Conservation (phyloP, 2,797 vertebrate genomes). For the Eupleurogrammus muticus region DNA sequence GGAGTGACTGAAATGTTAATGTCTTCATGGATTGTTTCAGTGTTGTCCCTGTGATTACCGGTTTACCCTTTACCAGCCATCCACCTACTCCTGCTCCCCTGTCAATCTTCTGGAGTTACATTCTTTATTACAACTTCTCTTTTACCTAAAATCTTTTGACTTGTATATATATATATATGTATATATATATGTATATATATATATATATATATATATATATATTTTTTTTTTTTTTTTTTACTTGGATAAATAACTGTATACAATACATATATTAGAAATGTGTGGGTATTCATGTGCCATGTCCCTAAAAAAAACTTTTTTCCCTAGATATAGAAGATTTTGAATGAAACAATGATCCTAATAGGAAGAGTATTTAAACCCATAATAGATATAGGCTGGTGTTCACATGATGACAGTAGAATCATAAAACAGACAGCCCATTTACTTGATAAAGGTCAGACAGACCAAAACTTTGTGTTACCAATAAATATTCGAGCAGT, state of each 20-base stretch:
- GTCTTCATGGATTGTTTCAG: slow-evolving; percentile 68
- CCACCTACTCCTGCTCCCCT: slow-evolving; percentile 15
- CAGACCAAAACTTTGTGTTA: too few species aligned
- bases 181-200: too few species aligned
- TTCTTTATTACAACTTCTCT: slow-evolving; percentile 1
- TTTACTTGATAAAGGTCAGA: too few species aligned
- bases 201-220: too few species aligned
- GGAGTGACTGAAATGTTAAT: slow-evolving; percentile 67
- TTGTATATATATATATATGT: too few species aligned
- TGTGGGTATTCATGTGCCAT: background rate
- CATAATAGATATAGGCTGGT: background rate
- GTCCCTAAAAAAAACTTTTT: background rate
- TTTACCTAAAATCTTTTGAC: background rate
- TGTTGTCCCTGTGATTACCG: slow-evolving; percentile 63
- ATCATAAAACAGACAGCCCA: background rate
- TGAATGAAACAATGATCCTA: background rate
- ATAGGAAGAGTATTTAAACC: background rate
- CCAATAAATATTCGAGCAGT: too few species aligned
- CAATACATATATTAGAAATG: background rate
- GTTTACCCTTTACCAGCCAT: slow-evolving; percentile 45
- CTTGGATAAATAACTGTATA: background rate
- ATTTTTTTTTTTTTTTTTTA: background rate
- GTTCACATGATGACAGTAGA: background rate
- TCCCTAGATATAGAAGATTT: background rate
- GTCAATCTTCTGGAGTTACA: slow-evolving; percentile 4